Evolutionary conservation across 2,113 vertebrate species (phyloP), one percentile per base, ranked within the genome.

Genomic region (Oplegnathus fasciatus): DNA sequence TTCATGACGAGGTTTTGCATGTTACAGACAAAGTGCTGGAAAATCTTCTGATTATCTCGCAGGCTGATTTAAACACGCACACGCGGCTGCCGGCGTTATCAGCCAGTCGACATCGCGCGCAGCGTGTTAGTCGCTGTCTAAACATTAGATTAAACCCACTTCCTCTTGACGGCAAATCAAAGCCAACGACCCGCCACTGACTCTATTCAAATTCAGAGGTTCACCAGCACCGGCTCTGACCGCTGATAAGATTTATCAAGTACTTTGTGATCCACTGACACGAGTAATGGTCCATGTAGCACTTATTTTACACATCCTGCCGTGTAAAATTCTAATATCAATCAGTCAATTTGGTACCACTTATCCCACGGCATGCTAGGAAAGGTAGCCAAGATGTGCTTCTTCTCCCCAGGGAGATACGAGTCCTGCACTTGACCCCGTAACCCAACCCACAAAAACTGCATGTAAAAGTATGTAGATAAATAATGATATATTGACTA

Each of bases 111-210:
- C 46, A 30, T 6, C 28, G 28, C 2, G 71, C 1, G 18, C 24
- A 1, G 28, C 3, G 67, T 46, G 67, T 37, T 1, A 22, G 61
- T 11, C 42, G n/a, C 71, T 78, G 68, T 89, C 57, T 70, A 88
- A 88, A 89, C 82, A 87, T 79, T 18, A 86, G 82, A 92, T 87
- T 82, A 84, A 78, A 73, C 40, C 62, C 10, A 24, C 66, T 88
- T 91, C 89, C 87, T 88, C 44, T 22, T 42, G 30, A 75, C 14
- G 83, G 80, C 30, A 5, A 80, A 85, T 90, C 84, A 90, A 82
- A 88, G 84, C 66, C 65, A 32, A 42, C 28, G 3, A 61, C 34
- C 85, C 1, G 54, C 30, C 1, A 15, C 26, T 4, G 5, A 8
- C 32, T 69, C 20, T 42, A 78, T 78, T 81, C 65, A 65, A 83